Percentiles rank a stretch among this genome's conserved stretches.
phyloP scores from a whole-genome alignment of 2,888 invertebrate species.

The Watsonalla binaria region DNA sequence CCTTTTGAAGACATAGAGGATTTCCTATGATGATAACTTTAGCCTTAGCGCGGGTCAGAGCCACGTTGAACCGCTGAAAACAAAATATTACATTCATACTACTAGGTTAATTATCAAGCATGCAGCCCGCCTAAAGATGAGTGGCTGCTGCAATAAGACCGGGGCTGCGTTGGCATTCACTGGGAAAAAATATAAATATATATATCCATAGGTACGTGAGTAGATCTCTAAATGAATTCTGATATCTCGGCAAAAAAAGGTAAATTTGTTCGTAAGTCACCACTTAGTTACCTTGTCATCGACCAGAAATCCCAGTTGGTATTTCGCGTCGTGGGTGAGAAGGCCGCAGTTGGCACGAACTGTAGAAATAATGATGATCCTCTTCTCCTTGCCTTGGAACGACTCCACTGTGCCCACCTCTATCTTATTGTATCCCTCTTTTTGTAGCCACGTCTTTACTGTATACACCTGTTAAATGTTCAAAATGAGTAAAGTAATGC shows the following conservation, averaged over 20 bases:
- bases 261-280: too few relatives aligned
- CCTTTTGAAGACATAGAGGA: conserved; percentile 57
- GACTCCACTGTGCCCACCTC: conserved; percentile 91
- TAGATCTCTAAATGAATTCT: not conserved
- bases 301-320: conserved; percentile 76
- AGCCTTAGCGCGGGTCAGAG: conserved; percentile 85
- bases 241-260: too few relatives aligned
- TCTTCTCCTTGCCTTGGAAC: conserved; percentile 92
- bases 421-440: conserved; percentile 55
- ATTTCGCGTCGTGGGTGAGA: conserved; percentile 75
- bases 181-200: too few relatives aligned
- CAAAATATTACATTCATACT: not conserved
- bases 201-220: too few relatives aligned
- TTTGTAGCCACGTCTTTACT: conserved; percentile 62
- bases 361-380: conserved; percentile 89
- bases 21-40: conserved; percentile 81
- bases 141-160: too few relatives aligned
- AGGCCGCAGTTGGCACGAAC: conserved; percentile 82
- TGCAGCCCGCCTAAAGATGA: too few relatives aligned
- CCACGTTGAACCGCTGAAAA: conserved; percentile 85
- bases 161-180: too few relatives aligned
- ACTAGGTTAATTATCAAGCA: too few relatives aligned
- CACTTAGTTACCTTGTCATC: conserved; percentile 52
- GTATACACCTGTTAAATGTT: conserved; percentile 51
- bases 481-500: too few relatives aligned